Base-by-base conservation (phyloP, 2,113 vertebrate genomes). In the Panthera tigris region DNA sequence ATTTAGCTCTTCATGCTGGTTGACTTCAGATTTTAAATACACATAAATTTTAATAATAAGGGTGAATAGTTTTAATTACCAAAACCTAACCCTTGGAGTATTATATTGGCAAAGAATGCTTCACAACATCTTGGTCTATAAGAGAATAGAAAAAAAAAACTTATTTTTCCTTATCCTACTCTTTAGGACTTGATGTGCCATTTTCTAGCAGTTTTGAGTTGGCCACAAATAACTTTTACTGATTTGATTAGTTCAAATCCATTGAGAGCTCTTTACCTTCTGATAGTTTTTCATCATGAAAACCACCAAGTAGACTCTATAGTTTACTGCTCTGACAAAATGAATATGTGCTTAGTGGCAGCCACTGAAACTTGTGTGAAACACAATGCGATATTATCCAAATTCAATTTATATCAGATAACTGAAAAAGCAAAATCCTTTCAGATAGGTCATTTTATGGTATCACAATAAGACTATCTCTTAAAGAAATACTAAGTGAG, bases 21-120 rank as follows among this genome's bases (percentile, higher is more conserved):
- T 84, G 65, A 84, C 55, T 91, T 92, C 55, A 93, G 41, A 80
- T 83, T 63, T 97, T 66, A 95, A 93, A 91, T 48, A 87, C 33
- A 94, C 57, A 69, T 52, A 86, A 68, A 61, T 36, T 80, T 95
- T 91, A 71, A 91, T 80, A 81, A 90, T 66, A 84, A 74, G 31
- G n/a, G 48, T 25, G 12, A 91, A 79, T 94, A 52, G 12, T 94
- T 92, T 96, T 91, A 92, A 89, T 93, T 85, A 89, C 6, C n/a
- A 39, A 90, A 91, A 52, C 11, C 39, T 80, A 97, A 27, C 25
- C n/a, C 33, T 65, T 25, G 48, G 76, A 92, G 55, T 94, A 80
- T 55, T 84, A 5, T 74, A 31, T n/a, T 68, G 36, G 81, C 16
- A 50, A 84, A 69, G 23, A 86, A 68, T 27, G 21, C 14, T 93